Evolutionary conservation across 2,888 invertebrate genomes (phyloP), one percentile per base, ranked within the genome.

Genomic region (Lasioglossum marginatum): DNA sequence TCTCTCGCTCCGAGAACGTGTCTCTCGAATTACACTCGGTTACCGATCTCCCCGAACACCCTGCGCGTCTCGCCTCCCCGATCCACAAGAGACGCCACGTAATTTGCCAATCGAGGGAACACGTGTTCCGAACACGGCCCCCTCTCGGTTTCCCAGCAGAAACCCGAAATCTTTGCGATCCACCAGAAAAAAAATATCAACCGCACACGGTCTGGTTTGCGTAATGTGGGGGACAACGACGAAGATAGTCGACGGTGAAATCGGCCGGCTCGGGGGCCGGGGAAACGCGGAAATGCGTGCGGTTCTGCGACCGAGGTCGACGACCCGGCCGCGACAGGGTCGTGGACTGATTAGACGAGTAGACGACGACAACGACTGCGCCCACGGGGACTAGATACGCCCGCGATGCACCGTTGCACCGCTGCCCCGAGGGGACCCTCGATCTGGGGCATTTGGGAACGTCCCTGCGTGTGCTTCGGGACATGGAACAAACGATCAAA

Each of bases 261-360:
- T 40, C 4, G 23, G 16, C 14, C 27, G n/a, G 48, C 16, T 12
- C 4, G 40, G 37, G 40, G n/a, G 70, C 27, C n/a, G 37, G 48
- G 48, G 34, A 57, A 52, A n/a, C 40, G 66, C 68, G 73, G n/a
- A 81, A 77, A 73, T 57, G 74, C 60, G 34, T 48, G 87, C 85
- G 88, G 81, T 87, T 82, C 68, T 77, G 68, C 68, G 63, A 52
- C 73, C 73, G 80, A 76, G 90, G 89, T 89, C 79, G 85, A 88
- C 88, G 88, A 87, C 89, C 83, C 79, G 45, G 45, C 52, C 81
- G 90, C 31, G 83, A 87, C 88, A 83, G 88, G 88, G 79, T 87
- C 83, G 86, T 82, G 85, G 88, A 85, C 88, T 88, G 89, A 90
- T 90, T 90, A 90, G 90, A 85, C 90, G 88, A 87, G 88, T 88